Conservation (phyloP, 2,113 vertebrate species). For the Heteronetta atricapilla region DNA sequence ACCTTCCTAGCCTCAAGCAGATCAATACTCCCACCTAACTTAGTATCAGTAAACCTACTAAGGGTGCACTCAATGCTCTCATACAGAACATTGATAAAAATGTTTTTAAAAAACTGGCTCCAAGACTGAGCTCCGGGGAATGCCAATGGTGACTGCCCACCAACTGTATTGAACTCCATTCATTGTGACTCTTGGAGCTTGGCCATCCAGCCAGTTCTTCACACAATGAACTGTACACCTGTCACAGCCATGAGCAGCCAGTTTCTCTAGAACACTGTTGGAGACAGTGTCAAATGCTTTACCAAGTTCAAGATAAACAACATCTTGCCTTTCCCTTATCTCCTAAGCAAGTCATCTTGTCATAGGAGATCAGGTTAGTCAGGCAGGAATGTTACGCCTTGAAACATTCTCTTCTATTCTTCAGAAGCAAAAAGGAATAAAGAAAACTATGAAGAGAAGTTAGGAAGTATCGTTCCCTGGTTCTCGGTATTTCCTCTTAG, state of each 20-base stretch:
- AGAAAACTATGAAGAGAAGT: background rate
- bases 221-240: background rate
- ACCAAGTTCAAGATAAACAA: background rate
- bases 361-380: background rate
- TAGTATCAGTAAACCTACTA: background rate
- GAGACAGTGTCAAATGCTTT: background rate
- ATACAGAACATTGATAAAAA: background rate
- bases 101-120: background rate
- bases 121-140: background rate
- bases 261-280: background rate
- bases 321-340: background rate
- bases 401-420: background rate
- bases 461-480: background rate
- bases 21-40: background rate
- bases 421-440: background rate
- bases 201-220: background rate
- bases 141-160: background rate
- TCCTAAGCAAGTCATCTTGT: background rate
- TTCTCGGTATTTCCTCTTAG: background rate
- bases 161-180: background rate
- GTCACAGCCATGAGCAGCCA: background rate
- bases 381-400: background rate
- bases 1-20: background rate
- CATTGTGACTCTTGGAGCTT: background rate
- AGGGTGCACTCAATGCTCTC: background rate